Conservation (phyloP, 2,113 vertebrate genomes). For the Pedionomus torquatus region DNA sequence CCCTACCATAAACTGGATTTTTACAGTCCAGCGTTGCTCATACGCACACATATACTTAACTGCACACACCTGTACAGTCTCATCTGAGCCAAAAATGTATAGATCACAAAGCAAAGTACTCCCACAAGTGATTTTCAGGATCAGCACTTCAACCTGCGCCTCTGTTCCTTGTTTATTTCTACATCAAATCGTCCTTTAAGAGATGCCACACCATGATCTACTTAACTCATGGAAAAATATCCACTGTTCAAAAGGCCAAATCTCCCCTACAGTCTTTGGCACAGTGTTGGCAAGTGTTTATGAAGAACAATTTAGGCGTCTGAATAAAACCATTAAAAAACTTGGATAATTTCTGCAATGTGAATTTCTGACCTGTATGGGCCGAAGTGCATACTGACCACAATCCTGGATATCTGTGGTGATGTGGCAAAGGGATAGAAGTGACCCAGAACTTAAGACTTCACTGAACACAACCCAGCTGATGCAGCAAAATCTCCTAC, state of each 20-base stretch:
- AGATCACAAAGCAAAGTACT: background rate
- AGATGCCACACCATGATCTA: background rate
- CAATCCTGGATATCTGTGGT: background rate
- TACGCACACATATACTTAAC: background rate
- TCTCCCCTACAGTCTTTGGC: background rate
- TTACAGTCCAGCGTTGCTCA: background rate
- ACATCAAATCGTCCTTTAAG: background rate
- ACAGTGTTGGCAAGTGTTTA: background rate
- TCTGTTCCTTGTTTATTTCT: background rate
- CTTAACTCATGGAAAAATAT: background rate
- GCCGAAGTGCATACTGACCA: fast-evolving
- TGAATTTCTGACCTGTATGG: background rate
- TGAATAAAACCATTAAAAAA: background rate
- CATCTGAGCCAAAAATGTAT: background rate
- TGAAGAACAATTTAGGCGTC: background rate
- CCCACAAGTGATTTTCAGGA: background rate
- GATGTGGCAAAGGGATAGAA: background rate
- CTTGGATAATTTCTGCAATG: background rate
- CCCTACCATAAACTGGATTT: background rate
- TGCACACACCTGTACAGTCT: constrained; percentile 9
- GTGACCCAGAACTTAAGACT: background rate
- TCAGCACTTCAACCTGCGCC: background rate
- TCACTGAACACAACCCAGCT: background rate
- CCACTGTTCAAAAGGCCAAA: background rate
- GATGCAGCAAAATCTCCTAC: background rate